Conservation (phyloP, 2,888 invertebrate genomes). For the Drosophila quasianomalipes region DNA sequence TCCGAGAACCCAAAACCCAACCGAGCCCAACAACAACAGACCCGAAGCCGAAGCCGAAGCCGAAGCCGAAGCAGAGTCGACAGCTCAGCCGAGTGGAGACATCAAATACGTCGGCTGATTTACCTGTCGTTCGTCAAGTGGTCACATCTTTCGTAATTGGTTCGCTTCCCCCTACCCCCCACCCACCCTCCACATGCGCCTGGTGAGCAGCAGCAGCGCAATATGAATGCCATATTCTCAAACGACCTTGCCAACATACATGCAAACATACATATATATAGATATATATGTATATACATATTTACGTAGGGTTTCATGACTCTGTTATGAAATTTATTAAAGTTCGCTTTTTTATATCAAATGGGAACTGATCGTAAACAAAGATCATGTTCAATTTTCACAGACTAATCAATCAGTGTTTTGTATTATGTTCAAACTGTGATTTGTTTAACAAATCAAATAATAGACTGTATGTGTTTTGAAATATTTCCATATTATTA, state of each 20-base stretch:
- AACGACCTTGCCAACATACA: slow-evolving; percentile 44
- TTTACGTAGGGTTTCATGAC: slow-evolving; percentile 32
- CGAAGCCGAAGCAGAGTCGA: slow-evolving; percentile 9
- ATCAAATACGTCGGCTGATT: slow-evolving; percentile 34
- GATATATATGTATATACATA: neutral
- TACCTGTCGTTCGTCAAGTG: slow-evolving; percentile 46
- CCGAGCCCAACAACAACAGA: slow-evolving; percentile 14
- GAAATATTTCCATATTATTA: neutral
- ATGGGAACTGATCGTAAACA: slow-evolving; percentile 16
- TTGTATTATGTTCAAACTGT: neutral
- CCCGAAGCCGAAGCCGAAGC: slow-evolving; percentile 11
- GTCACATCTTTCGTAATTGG: slow-evolving; percentile 59
- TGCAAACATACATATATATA: neutral
- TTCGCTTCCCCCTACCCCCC: neutral
- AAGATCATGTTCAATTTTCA: neutral
- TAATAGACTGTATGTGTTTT: neutral
- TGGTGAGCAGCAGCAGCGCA: slow-evolving; percentile 8
- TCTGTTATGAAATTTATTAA: slow-evolving; percentile 32
- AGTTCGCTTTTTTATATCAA: slow-evolving; percentile 16
- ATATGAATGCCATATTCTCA: slow-evolving; percentile 45
- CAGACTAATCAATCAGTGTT: neutral
- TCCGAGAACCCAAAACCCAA: slow-evolving; percentile 8
- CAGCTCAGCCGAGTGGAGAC: neutral
- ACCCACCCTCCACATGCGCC: neutral
- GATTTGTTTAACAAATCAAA: neutral